These are phyloP conservation scores for Columbina picui DNA, from an alignment of 2,113 vertebrate species.

Conservation along the genomic window DNA sequence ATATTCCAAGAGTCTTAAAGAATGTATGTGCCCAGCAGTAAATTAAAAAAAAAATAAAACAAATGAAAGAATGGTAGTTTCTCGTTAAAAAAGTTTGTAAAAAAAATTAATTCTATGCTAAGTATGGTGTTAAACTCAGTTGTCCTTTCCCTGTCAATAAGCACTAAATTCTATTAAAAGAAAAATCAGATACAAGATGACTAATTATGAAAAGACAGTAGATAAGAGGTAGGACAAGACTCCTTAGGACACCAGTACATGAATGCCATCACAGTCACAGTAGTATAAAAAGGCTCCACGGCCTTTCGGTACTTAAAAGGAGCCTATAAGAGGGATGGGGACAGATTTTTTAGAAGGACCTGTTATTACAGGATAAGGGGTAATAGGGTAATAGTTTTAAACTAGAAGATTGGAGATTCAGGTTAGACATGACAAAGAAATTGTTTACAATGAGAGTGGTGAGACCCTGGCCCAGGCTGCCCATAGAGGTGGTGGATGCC, in stretches of 20 bases:
- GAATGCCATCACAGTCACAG: rapidly evolving
- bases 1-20: not conserved
- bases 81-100: not conserved
- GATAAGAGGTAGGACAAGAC: not conserved
- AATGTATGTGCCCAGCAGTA: not conserved
- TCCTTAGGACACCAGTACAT: not conserved
- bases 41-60: not conserved
- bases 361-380: too few relatives aligned
- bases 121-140: not conserved
- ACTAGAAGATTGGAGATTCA: too few relatives aligned
- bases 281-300: not conserved
- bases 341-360: too few relatives aligned
- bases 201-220: not conserved
- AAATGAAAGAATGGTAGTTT: rapidly evolving
- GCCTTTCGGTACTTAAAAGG: too few relatives aligned
- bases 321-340: too few relatives aligned
- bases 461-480: too few relatives aligned
- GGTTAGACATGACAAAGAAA: too few relatives aligned
- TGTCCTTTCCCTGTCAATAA: not conserved
- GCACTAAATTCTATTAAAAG: rapidly evolving
- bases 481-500: too few relatives aligned
- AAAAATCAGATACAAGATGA: not conserved
- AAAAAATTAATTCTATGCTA: not conserved
- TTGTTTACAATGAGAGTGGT: too few relatives aligned
- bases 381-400: too few relatives aligned